Evolutionary conservation across 2,113 vertebrate genomes (phyloP).

Genomic region (Menura novaehollandiae): DNA sequence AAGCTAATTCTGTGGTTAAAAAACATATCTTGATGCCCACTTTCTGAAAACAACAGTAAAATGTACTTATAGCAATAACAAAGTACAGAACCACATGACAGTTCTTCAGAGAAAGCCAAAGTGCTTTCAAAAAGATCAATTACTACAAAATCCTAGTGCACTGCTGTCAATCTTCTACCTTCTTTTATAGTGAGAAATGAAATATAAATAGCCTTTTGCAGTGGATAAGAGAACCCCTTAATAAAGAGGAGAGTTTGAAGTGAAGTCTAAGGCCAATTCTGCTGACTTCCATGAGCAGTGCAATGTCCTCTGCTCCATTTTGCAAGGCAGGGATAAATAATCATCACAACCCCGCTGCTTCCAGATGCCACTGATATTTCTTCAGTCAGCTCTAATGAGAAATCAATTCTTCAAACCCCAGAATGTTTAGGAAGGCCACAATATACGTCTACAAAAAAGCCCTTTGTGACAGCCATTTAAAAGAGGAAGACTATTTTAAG

Average conservation of each 20-base stretch:
- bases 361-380: background rate
- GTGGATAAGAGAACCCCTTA: background rate
- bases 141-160: background rate
- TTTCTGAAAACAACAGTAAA: background rate
- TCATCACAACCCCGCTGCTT: background rate
- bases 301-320: background rate
- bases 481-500: background rate
- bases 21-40: background rate
- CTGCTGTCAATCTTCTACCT: conserved; percentile 20
- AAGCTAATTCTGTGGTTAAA: background rate
- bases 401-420: background rate
- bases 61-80: background rate
- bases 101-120: background rate
- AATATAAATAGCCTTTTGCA: conserved; percentile 8
- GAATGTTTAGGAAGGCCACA: background rate
- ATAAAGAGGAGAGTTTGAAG: background rate
- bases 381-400: background rate
- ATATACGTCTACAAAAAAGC: background rate
- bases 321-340: background rate
- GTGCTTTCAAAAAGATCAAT: conserved; percentile 31
- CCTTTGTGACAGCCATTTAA: background rate
- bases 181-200: background rate
- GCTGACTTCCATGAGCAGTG: background rate
- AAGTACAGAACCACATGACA: background rate
- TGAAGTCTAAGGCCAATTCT: background rate